Evolutionary conservation across 1,140 invertebrate species (phyloP).

Genomic region (Subanguina moxae): DNA sequence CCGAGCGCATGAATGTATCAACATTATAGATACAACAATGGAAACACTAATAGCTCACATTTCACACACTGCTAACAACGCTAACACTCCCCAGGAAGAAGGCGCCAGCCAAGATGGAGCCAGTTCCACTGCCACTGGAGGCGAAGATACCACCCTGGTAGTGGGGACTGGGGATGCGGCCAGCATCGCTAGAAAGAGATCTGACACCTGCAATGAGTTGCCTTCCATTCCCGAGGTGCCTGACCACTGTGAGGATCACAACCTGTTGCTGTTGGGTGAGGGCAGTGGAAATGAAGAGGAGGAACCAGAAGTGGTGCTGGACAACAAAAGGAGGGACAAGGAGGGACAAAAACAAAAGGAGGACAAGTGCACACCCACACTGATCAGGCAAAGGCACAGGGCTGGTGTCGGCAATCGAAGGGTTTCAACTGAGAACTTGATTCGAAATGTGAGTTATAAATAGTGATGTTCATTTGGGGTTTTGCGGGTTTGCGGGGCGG

Average conservation of each 20-base stretch:
- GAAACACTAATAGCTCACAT: no score
- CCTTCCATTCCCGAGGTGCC: constrained; percentile 33
- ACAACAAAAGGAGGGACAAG: background rate
- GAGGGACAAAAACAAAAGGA: no score
- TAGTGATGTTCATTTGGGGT: no score
- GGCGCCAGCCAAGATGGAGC: background rate
- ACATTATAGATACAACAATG: no score
- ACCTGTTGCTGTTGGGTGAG: background rate
- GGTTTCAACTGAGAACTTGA: constrained; percentile 8
- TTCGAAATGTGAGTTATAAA: constrained; percentile 3
- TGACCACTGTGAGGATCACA: background rate
- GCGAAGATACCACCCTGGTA: background rate
- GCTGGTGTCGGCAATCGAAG: background rate
- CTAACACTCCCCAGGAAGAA: no score
- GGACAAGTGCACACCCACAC: background rate
- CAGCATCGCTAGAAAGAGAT: constrained; percentile 14
- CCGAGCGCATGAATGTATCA: no score
- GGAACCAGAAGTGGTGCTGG: background rate
- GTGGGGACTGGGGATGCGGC: constrained; percentile 1
- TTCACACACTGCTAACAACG: no score
- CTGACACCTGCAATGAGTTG: constrained; percentile 30
- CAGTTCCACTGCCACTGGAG: background rate
- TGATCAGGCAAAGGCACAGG: background rate
- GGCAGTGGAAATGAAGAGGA: background rate
- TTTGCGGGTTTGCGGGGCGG: no score